Percentiles rank a stretch among this genome's conserved stretches.
phyloP scores from a whole-genome alignment of 2,797 vertebrate genomes.

The Anas bernieri region DNA sequence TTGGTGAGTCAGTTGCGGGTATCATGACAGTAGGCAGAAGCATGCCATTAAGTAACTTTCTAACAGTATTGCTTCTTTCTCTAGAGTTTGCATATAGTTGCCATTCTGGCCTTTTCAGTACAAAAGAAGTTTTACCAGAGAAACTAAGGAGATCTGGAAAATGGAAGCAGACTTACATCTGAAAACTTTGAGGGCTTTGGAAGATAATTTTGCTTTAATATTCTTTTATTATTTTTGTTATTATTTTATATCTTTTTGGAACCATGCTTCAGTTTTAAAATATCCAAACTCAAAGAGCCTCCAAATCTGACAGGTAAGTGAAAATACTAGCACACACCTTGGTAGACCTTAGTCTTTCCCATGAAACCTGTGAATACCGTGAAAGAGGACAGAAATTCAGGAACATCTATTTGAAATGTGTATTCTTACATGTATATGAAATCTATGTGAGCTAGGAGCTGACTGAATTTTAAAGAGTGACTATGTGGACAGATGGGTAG shows the following conservation, averaged over 20 bases:
- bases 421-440: not conserved
- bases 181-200: not conserved
- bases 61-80: not conserved
- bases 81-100: not conserved
- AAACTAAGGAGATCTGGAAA: not conserved
- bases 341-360: not conserved
- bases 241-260: not conserved
- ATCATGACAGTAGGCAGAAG: fast-evolving
- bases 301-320: not conserved
- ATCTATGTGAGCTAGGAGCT: not conserved
- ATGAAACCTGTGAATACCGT: not conserved
- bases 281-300: not conserved
- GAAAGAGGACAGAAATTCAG: not conserved
- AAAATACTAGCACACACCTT: not conserved
- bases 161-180: not conserved
- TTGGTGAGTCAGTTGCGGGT: not conserved
- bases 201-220: not conserved
- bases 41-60: not conserved
- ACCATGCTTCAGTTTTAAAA: not conserved
- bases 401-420: not conserved
- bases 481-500: not conserved
- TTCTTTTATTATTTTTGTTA: not conserved
- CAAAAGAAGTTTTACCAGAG: not conserved
- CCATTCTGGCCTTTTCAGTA: not conserved
- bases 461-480: not conserved